Evolutionary conservation across 2,888 invertebrate species (phyloP), one percentile per base, ranked within the genome.

Genomic region (Zele albiditarsus): DNA sequence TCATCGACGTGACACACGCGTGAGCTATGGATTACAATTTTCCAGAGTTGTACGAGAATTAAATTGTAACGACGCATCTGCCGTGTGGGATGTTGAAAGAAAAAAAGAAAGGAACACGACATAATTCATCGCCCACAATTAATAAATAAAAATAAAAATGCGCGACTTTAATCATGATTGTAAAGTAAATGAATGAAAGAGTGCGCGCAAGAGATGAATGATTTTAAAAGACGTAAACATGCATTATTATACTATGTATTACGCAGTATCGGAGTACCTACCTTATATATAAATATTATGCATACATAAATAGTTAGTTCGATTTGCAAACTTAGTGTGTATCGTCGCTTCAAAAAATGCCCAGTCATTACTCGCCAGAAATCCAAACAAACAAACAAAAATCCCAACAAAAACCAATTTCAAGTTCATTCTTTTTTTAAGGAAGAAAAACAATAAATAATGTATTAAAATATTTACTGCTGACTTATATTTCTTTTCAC

Each of bases 351-450:
- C 84, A 83, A 86, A 66, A 79, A 87, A 87, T 86, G 85, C 87
- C 87, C 87, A 86, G 84, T 87, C 87, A 88, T 89, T 87, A 88
- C 84, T 87, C 87, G 87, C 87, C 86, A 87, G 86, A 85, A 86
- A 80, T 77, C 77, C 77, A 77, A 78, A 80, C 71, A 74, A 42
- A 75, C 25, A 49, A 74, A 53, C 33, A 28, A 76, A 76, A 82
- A 85, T 81, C 83, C 80, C 67, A 78, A 77, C 62, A 80, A 86
- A 78, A 86, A 88, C 82, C 84, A 80, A 86, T 87, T 88, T 86
- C 87, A 86, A 88, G 86, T 88, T 88, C 85, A 88, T 87, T 88
- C 87, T 87, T 88, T 89, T 88, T 89, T 88, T 86, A 89, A 88
- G 85, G 81, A 87, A 85, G 86, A 85, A 77, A 84, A 86, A 80